phyloP scores from a whole-genome alignment of 2,113 vertebrate genomes.

The Holacanthus passer region DNA sequence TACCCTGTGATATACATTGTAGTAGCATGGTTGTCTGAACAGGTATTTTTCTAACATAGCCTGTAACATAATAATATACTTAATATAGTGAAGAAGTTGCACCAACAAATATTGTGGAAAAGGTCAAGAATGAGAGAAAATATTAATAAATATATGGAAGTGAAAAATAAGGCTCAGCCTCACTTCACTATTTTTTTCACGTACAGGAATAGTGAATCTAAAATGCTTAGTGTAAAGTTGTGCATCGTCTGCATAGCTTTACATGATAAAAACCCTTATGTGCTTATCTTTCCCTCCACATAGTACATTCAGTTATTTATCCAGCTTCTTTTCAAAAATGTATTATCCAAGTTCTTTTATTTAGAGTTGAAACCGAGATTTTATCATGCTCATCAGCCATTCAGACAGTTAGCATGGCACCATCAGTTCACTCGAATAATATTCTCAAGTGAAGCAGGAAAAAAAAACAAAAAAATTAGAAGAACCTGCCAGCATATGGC shows the following conservation, averaged over 20 bases:
- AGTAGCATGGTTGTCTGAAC: too few species aligned
- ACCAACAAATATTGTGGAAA: too few species aligned
- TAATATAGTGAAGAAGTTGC: too few species aligned
- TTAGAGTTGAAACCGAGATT: constrained; percentile 4
- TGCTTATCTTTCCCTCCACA: too few species aligned
- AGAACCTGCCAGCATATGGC: constrained; percentile 51
- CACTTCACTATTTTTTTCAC: not conserved
- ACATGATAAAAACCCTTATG: not conserved
- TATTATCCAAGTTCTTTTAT: constrained; percentile 1
- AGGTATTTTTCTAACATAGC: not conserved
- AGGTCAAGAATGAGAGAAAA: too few species aligned
- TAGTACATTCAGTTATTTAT: too few species aligned
- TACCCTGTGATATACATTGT: too few species aligned
- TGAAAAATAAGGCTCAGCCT: not conserved
- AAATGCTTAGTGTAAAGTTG: not conserved
- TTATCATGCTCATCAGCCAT: constrained; percentile 48
- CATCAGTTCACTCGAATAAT: constrained; percentile 54
- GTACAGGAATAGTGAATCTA: not conserved
- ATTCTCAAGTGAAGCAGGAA: constrained; percentile 39
- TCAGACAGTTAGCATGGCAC: constrained; percentile 40
- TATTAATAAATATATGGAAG: not conserved
- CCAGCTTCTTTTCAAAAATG: not conserved
- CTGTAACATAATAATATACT: too few species aligned
- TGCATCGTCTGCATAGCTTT: not conserved
- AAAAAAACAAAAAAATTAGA: constrained; percentile 17